phyloP scores from a whole-genome alignment of 2,797 vertebrate species.

The Erithacus rubecula region DNA sequence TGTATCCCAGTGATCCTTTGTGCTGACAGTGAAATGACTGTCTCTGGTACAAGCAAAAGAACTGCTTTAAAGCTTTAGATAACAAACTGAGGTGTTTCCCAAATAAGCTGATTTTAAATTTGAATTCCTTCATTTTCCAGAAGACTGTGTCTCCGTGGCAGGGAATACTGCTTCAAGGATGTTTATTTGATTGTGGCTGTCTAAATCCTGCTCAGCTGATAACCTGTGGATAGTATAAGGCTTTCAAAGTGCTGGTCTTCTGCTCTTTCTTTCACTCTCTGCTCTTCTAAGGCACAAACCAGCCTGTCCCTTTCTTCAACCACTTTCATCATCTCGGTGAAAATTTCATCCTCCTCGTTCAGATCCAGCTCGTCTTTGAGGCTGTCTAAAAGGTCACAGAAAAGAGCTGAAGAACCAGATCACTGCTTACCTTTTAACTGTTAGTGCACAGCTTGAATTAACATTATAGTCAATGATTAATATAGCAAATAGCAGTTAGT shows the following conservation, averaged over 20 bases:
- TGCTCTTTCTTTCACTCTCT: slow-evolving; percentile 83
- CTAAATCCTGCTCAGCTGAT: slow-evolving; percentile 59
- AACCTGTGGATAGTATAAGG: slow-evolving; percentile 58
- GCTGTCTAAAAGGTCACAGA: slow-evolving; percentile 56
- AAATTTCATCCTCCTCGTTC: slow-evolving; percentile 80
- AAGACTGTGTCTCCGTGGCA: not conserved
- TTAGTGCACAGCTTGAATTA: not conserved
- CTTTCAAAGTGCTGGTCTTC: slow-evolving; percentile 85
- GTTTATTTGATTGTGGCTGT: not conserved
- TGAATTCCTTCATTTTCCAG: not conserved
- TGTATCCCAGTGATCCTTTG: not conserved
- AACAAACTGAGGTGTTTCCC: not conserved
- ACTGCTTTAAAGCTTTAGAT: not conserved
- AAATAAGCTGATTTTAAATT: not conserved
- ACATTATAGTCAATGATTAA: not conserved
- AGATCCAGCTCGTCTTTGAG: slow-evolving; percentile 76
- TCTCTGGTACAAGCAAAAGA: not conserved
- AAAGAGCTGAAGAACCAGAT: not conserved
- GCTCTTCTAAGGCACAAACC: slow-evolving; percentile 84
- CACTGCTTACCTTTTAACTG: not conserved
- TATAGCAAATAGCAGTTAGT: not conserved
- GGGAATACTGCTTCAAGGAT: not conserved
- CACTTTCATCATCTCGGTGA: slow-evolving; percentile 87
- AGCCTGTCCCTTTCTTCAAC: slow-evolving; percentile 87
- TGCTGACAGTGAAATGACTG: not conserved